A percentile compares a stretch with the other conserved stretches of the same genome.
Conservation (phyloP, 2,113 vertebrate species). For the Laticauda laticaudata region DNA sequence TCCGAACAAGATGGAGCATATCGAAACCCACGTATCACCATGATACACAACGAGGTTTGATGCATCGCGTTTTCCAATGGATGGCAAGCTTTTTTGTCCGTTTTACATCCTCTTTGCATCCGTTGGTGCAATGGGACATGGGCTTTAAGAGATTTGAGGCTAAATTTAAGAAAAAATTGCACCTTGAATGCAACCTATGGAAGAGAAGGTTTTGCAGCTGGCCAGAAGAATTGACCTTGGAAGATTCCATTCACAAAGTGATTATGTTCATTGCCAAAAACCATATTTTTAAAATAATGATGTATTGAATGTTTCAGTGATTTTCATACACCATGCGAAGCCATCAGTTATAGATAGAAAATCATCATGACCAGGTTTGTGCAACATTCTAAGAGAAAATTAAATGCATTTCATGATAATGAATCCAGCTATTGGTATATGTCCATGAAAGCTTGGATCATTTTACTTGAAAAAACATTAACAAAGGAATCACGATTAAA, state of each 20-base stretch:
- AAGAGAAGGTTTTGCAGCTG: background rate
- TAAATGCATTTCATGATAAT: background rate
- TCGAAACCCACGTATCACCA: no score
- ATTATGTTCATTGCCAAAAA: background rate
- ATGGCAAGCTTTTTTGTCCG: no score
- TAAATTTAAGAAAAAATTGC: background rate
- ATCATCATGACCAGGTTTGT: background rate
- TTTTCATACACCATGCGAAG: background rate
- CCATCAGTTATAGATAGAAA: background rate
- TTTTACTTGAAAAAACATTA: background rate
- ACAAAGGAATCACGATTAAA: background rate
- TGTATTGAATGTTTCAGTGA: background rate
- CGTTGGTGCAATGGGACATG: no score
- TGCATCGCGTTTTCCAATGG: no score
- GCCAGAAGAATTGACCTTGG: background rate
- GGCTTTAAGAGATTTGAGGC: background rate
- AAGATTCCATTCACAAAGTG: background rate
- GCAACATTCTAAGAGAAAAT: background rate
- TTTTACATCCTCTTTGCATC: no score
- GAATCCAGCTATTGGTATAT: background rate
- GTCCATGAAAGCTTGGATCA: background rate
- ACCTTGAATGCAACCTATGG: background rate
- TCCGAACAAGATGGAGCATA: no score
- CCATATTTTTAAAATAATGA: background rate
- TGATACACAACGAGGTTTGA: no score